phyloP scores from a whole-genome alignment of 2,113 vertebrate genomes.

The Dissostichus mawsoni region DNA sequence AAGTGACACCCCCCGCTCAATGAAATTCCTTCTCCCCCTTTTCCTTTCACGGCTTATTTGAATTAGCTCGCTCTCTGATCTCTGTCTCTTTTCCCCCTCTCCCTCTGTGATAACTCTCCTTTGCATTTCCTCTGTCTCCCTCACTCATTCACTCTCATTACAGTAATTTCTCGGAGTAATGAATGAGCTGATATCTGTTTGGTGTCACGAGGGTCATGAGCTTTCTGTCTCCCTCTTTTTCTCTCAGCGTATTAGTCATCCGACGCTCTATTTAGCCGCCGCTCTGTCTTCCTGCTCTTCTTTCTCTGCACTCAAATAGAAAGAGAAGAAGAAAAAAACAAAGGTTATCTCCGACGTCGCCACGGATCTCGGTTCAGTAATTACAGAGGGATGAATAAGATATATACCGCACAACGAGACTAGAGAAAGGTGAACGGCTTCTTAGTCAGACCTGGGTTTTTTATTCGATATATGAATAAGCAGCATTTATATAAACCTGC shows the following conservation, averaged over 20 bases:
- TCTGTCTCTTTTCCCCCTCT: constrained; percentile 37
- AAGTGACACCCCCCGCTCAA: constrained; percentile 18
- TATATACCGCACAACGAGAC: background rate
- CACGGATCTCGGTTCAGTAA: constrained; percentile 48
- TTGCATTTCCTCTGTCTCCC: constrained; percentile 52
- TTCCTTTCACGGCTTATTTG: constrained; percentile 75
- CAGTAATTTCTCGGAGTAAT: constrained; percentile 69
- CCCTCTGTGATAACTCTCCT: constrained; percentile 59
- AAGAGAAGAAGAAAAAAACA: constrained; percentile 9
- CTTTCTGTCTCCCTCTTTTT: constrained; percentile 7
- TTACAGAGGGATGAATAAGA: constrained; percentile 42
- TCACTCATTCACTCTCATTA: constrained; percentile 65
- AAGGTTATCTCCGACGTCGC: constrained; percentile 37
- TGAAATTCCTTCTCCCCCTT: constrained; percentile 50
- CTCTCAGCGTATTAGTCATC: constrained; percentile 48
- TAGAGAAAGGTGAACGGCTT: constrained; percentile 19
- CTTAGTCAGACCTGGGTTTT: background rate
- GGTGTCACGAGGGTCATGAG: constrained; percentile 61
- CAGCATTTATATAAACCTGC: constrained; percentile 1
- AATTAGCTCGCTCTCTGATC: constrained; percentile 74
- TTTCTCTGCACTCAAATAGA: constrained; percentile 23
- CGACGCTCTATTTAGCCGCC: constrained; percentile 26
- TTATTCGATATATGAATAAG: constrained; percentile 11
- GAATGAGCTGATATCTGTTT: constrained; percentile 76
- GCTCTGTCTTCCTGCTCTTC: constrained; percentile 23